phyloP scores from a whole-genome alignment of 2,113 vertebrate genomes.

The Chaetops frenatus region DNA sequence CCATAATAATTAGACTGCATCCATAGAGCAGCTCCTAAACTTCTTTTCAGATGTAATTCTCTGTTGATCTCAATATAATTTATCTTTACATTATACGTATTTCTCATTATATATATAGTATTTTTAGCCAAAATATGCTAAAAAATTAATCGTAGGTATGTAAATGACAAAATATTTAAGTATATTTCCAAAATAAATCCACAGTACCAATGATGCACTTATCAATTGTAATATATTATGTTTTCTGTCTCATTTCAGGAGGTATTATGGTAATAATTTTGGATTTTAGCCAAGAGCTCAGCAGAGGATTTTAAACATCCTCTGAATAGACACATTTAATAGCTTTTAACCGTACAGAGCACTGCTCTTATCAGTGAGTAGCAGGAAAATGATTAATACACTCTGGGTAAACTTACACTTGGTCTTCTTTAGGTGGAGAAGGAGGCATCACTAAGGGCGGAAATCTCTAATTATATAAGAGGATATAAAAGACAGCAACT shows the following conservation, averaged over 20 bases:
- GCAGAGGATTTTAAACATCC: constrained; percentile 66
- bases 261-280: constrained; percentile 76
- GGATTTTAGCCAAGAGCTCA: constrained; percentile 69
- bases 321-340: constrained; percentile 67
- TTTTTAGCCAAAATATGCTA: not conserved
- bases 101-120: not conserved
- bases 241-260: constrained; percentile 73
- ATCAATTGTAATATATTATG: constrained; percentile 68
- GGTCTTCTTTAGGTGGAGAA: constrained; percentile 64
- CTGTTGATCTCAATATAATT: not conserved
- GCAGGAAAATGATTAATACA: constrained; percentile 73
- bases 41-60: not conserved
- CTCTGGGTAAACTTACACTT: constrained; percentile 66
- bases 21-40: not conserved
- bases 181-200: constrained; percentile 60
- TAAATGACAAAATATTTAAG: constrained; percentile 41
- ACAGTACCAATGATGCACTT: constrained; percentile 56
- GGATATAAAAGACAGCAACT: constrained; percentile 69
- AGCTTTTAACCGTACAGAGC: constrained; percentile 65
- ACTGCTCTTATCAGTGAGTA: constrained; percentile 67
- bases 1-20: not conserved
- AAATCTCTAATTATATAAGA: constrained; percentile 76
- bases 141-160: not conserved
- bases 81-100: not conserved
- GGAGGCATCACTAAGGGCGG: constrained; percentile 50